phyloP scores from a whole-genome alignment of 1,140 invertebrate genomes.

The Bombus confusus region DNA sequence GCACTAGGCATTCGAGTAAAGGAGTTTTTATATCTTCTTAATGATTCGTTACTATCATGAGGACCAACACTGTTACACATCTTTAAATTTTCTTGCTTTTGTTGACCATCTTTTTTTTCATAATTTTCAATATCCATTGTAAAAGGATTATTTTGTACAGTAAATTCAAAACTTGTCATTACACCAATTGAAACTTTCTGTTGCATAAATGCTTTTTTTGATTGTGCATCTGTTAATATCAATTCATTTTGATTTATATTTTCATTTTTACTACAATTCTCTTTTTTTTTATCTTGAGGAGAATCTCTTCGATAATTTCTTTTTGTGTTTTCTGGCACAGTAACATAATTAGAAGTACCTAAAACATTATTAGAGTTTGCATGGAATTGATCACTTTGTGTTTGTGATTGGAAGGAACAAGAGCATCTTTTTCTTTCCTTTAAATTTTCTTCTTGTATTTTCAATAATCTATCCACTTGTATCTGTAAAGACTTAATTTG shows the following conservation, averaged over 20 bases:
- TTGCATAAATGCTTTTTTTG: constrained; percentile 73
- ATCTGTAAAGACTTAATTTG: constrained; percentile 77
- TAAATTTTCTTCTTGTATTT: constrained; percentile 73
- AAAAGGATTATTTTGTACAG: constrained; percentile 81
- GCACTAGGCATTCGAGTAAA: constrained; percentile 67
- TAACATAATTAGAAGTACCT: constrained; percentile 11
- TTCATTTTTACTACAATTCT: constrained; percentile 15
- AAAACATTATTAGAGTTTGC: constrained; percentile 34
- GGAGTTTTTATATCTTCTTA: constrained; percentile 70
- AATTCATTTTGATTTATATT: constrained; percentile 44
- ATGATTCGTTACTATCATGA: constrained; percentile 74
- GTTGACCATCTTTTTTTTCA: constrained; percentile 77
- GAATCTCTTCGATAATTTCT: constrained; percentile 6
- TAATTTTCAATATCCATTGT: constrained; percentile 73
- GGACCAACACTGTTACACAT: constrained; percentile 69
- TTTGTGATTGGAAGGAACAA: constrained; percentile 46
- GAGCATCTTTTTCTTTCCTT: constrained; percentile 63
- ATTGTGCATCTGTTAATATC: constrained; percentile 51
- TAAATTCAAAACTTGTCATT: constrained; percentile 88
- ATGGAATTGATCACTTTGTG: constrained; percentile 17
- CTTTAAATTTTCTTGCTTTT: constrained; percentile 75
- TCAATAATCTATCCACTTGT: constrained; percentile 75
- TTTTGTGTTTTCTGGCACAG: neutral
- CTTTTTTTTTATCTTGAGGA: constrained; percentile 18
- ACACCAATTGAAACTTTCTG: constrained; percentile 87